These are phyloP conservation scores for Anas georgica DNA, from an alignment of 2,797 vertebrate species.

Conservation along the genomic window DNA sequence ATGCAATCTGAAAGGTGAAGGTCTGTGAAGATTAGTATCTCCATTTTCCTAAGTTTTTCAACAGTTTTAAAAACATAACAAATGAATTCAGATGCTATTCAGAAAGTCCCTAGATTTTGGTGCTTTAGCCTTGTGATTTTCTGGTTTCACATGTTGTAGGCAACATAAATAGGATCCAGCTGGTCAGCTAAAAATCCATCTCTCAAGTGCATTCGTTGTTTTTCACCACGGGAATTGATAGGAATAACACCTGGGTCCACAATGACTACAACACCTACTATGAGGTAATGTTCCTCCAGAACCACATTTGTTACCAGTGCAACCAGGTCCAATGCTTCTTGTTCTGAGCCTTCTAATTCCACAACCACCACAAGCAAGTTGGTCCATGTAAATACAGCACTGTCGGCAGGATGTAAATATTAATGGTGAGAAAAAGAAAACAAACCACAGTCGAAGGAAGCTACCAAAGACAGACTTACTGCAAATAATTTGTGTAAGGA, in stretches of 20 bases:
- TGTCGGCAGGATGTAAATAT: background rate
- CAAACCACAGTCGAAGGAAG: too few relatives aligned
- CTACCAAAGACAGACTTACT: too few relatives aligned
- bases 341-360: constrained; percentile 94
- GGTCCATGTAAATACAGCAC: constrained; percentile 96
- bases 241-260: constrained; percentile 96
- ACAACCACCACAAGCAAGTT: constrained; percentile 96
- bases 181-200: constrained; percentile 96
- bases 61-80: too few relatives aligned
- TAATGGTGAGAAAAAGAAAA: too few relatives aligned
- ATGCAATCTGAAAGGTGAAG: background rate
- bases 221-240: constrained; percentile 95
- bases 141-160: constrained; percentile 91
- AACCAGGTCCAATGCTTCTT: constrained; percentile 93
- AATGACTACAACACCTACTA: constrained; percentile 94
- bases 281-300: constrained; percentile 95
- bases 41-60: background rate
- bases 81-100: too few relatives aligned
- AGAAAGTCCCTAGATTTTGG: constrained; percentile 32
- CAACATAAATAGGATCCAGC: constrained; percentile 96
- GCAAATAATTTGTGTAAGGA: too few relatives aligned
- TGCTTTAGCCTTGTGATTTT: constrained; percentile 57
- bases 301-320: constrained; percentile 93
- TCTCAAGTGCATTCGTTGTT: constrained; percentile 97
- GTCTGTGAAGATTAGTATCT: background rate